These are phyloP conservation scores for Orchestia grillus DNA, from an alignment of 1,140 invertebrate species.

Conservation along the genomic window DNA sequence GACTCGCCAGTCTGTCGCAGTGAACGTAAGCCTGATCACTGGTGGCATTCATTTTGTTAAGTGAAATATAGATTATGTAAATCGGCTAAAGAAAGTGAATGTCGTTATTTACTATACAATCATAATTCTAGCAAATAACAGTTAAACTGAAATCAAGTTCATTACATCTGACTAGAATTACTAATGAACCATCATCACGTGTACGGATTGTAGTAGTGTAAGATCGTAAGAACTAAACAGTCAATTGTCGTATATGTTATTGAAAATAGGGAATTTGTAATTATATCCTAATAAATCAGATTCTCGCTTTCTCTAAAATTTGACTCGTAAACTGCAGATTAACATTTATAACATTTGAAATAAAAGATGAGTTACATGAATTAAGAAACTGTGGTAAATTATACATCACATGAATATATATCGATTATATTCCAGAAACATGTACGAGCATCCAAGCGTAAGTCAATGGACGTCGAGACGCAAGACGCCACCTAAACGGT, in stretches of 20 bases:
- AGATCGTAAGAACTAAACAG: neutral
- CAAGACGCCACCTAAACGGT: neutral
- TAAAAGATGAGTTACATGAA: no score
- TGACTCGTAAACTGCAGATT: no score
- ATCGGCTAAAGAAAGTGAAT: neutral
- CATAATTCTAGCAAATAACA: neutral
- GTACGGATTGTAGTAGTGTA: neutral
- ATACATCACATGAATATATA: no score
- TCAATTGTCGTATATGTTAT: no score
- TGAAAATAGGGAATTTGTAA: no score
- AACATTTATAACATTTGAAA: no score
- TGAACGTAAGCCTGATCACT: neutral
- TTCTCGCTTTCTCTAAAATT: no score
- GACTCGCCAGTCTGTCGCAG: neutral
- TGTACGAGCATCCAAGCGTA: neutral
- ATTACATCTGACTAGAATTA: neutral
- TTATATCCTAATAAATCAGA: no score
- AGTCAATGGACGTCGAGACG: neutral
- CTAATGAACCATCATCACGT: neutral
- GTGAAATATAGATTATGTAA: neutral
- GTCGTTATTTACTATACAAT: neutral
- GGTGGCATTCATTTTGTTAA: neutral
- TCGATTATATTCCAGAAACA: neutral
- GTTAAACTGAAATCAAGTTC: neutral
- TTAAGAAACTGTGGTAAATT: no score